Evolutionary conservation across 2,888 invertebrate genomes (phyloP).

Genomic region (Lamellibrachia columna): DNA sequence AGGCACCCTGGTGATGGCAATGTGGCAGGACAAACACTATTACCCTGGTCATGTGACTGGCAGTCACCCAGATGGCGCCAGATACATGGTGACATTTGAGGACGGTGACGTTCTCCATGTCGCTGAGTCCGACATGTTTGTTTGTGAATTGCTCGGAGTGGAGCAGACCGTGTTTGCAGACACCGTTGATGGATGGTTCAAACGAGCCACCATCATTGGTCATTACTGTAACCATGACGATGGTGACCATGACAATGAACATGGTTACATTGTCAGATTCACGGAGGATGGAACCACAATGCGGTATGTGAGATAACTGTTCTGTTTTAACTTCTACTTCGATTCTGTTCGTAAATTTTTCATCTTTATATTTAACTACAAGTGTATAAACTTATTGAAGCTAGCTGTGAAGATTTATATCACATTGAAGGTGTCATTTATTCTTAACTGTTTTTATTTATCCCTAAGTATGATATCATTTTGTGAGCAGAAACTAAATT

Average conservation of each 20-base stretch:
- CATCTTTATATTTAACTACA: too few species aligned
- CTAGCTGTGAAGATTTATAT: too few species aligned
- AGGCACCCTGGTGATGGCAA: constrained; percentile 27
- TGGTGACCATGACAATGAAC: neutral
- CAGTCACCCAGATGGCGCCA: neutral
- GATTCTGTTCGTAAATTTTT: neutral
- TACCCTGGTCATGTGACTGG: constrained; percentile 31
- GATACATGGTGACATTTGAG: neutral
- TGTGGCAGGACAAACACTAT: constrained; percentile 29
- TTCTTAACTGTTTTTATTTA: too few species aligned
- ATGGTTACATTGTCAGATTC: neutral
- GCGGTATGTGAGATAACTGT: neutral
- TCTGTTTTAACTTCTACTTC: neutral
- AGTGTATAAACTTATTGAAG: too few species aligned
- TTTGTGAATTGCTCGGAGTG: neutral
- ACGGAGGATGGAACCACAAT: neutral
- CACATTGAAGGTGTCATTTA: too few species aligned
- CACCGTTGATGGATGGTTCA: neutral
- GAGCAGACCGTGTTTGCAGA: neutral
- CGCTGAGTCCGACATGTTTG: neutral
- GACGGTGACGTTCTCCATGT: neutral
- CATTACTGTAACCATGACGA: neutral
- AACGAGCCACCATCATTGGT: neutral
- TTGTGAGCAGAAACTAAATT: too few species aligned
- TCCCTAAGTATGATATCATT: too few species aligned